Percentiles rank a stretch among this genome's conserved stretches.
Conservation (phyloP, 2,888 invertebrate genomes). For the Scaptomyza flava region DNA sequence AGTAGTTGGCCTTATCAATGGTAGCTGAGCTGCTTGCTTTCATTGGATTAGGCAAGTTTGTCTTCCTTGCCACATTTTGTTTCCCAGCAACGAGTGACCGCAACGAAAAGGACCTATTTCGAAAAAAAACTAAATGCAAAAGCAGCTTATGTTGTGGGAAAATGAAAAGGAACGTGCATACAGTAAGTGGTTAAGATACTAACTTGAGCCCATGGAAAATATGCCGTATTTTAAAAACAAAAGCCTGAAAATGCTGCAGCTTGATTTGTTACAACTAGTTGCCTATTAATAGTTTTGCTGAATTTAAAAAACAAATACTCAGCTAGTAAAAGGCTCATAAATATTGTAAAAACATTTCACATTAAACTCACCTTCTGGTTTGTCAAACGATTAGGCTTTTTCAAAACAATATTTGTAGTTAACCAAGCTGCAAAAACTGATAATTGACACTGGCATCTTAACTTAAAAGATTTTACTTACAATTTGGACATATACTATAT, state of each 20-base stretch:
- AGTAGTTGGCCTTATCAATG: constrained; percentile 59
- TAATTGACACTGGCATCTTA: no score
- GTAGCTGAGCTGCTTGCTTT: constrained; percentile 70
- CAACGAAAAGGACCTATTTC: neutral
- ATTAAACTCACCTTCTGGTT: no score
- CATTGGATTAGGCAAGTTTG: constrained; percentile 70
- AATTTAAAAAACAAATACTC: no score
- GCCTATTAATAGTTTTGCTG: neutral
- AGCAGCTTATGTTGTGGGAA: constrained; percentile 57
- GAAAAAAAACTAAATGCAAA: constrained; percentile 28
- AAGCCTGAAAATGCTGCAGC: neutral
- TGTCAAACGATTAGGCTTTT: no score
- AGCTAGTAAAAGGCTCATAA: no score
- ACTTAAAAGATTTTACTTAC: no score
- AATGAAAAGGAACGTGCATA: constrained; percentile 53
- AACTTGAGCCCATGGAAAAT: constrained; percentile 16
- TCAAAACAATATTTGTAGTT: no score
- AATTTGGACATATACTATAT: no score
- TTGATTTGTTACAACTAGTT: neutral
- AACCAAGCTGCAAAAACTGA: no score
- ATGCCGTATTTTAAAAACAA: neutral
- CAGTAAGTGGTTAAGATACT: constrained; percentile 26
- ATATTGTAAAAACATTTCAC: no score
- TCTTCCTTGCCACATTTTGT: constrained; percentile 26
- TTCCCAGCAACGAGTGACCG: constrained; percentile 17